Evolutionary conservation across 2,888 invertebrate species (phyloP).

Genomic region (Euzetes globulus): DNA sequence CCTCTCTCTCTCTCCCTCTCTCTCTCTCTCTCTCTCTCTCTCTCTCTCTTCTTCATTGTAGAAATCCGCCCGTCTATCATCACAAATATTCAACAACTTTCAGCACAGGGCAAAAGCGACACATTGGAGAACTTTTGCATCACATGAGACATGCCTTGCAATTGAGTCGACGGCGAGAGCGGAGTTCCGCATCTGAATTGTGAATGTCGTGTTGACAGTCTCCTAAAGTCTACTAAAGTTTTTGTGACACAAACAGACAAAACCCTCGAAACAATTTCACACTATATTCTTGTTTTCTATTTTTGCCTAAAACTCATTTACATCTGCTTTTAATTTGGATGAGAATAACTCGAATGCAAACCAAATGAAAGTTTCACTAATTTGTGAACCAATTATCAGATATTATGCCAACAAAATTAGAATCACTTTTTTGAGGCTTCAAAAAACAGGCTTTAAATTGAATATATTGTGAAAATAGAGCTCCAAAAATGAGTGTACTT

Average conservation of each 20-base stretch:
- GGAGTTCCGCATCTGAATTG: constrained; percentile 8
- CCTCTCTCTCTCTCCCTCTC: background rate
- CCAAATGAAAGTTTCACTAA: background rate
- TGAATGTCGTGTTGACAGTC: background rate
- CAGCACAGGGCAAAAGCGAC: background rate
- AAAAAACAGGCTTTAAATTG: background rate
- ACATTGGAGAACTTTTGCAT: background rate
- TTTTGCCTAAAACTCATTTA: constrained; percentile 5
- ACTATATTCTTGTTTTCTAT: constrained; percentile 10
- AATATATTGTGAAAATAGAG: background rate
- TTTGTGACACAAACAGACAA: constrained; percentile 11
- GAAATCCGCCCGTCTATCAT: constrained; percentile 1
- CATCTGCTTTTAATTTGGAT: constrained; percentile 15
- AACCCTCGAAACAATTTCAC: constrained; percentile 1
- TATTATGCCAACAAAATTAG: background rate
- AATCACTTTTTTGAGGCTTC: background rate
- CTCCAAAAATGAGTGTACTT: background rate
- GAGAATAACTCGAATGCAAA: constrained; percentile 9
- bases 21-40: background rate
- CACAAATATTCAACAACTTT: constrained; percentile 14
- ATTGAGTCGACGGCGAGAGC: background rate
- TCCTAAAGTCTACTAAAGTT: background rate
- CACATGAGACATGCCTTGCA: background rate
- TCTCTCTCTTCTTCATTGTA: background rate
- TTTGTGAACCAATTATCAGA: background rate